Evolutionary conservation across 2,888 invertebrate species (phyloP).

Genomic region (Lissocephala sabroskyi): DNA sequence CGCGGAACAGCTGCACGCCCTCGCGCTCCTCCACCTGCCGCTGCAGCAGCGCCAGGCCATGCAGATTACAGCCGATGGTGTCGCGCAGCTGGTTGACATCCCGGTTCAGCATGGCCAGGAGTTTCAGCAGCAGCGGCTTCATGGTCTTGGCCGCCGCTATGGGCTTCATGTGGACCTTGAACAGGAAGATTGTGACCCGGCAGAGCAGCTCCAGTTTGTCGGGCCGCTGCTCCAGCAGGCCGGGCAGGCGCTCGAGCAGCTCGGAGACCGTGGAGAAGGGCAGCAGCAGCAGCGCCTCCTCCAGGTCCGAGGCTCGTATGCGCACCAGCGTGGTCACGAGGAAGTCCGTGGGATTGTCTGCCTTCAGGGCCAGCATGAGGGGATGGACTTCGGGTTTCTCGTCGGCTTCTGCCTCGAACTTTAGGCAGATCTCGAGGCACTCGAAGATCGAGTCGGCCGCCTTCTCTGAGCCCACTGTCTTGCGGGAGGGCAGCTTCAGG

Average conservation of each 20-base stretch:
- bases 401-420: conserved; percentile 73
- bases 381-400: conserved; percentile 77
- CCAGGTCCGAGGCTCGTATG: conserved; percentile 90
- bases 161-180: conserved; percentile 84
- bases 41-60: conserved; percentile 84
- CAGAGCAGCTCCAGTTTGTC: conserved; percentile 84
- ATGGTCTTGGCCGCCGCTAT: conserved; percentile 82
- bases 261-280: conserved; percentile 88
- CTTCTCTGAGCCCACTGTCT: conserved; percentile 74
- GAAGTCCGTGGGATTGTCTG: conserved; percentile 83
- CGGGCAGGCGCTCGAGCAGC: conserved; percentile 81
- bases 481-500: conserved; percentile 87
- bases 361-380: conserved; percentile 86
- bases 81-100: conserved; percentile 76
- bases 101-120: conserved; percentile 54
- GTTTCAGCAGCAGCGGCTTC: conserved; percentile 70
- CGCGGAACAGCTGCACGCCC: conserved; percentile 84
- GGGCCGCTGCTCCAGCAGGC: conserved; percentile 77
- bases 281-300: conserved; percentile 88
- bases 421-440: conserved; percentile 85
- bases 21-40: conserved; percentile 83
- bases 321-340: conserved; percentile 84
- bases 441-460: conserved; percentile 92
- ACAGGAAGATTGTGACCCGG: conserved; percentile 83
- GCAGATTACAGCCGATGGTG: conserved; percentile 87